Percentiles rank a stretch among this genome's conserved stretches.
Conservation (phyloP, 2,888 invertebrate species). For the Eucera pruinosa region DNA sequence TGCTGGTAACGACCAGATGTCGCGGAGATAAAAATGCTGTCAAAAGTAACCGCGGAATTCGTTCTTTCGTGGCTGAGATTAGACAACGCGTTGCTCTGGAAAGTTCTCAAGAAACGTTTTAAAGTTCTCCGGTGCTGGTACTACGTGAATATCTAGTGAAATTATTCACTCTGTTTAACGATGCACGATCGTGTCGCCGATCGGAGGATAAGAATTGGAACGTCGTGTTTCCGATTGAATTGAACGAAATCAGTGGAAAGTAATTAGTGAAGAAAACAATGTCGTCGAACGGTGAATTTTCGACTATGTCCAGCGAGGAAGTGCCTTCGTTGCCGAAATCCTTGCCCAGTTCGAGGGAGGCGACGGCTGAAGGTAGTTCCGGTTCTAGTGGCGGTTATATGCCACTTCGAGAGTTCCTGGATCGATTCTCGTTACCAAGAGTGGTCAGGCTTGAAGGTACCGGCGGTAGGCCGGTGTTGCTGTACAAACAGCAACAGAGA, state of each 20-base stretch:
- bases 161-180: not conserved
- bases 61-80: conserved; percentile 25
- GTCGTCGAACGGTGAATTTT: conserved; percentile 83
- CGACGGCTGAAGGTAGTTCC: conserved; percentile 81
- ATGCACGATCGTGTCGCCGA: conserved; percentile 23
- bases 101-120: conserved; percentile 26
- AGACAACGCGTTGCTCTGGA: conserved; percentile 41
- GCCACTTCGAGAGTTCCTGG: conserved; percentile 83
- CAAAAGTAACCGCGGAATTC: conserved; percentile 36
- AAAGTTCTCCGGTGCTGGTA: not conserved
- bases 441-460: conserved; percentile 83
- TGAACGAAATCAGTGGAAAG: not conserved
- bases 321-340: conserved; percentile 79
- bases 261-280: conserved; percentile 61
- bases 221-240: not conserved
- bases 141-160: not conserved
- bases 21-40: conserved; percentile 48
- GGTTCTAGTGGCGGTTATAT: conserved; percentile 79
- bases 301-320: conserved; percentile 82
- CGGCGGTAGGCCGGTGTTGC: conserved; percentile 83
- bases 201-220: not conserved
- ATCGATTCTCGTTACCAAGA: conserved; percentile 84
- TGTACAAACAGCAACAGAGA: conserved; percentile 80
- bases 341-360: conserved; percentile 81
- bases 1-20: conserved; percentile 46